phyloP scores from a whole-genome alignment of 2,888 invertebrate genomes.

The Toxonevra muliebris region DNA sequence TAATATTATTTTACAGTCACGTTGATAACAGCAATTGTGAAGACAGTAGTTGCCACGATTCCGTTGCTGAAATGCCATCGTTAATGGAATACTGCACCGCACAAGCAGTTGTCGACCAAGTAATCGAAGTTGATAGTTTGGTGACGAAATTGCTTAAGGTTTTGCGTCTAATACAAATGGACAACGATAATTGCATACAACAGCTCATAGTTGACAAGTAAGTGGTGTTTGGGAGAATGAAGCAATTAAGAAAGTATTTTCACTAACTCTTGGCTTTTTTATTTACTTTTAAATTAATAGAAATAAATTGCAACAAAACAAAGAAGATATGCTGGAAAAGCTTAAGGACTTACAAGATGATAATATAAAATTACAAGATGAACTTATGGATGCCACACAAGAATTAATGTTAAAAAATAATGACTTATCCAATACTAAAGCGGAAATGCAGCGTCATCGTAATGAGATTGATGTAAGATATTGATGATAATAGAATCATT shows the following conservation, averaged over 20 bases:
- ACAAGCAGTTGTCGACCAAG: constrained; percentile 75
- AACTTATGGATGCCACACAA: constrained; percentile 68
- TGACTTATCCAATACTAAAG: constrained; percentile 67
- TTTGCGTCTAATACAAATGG: constrained; percentile 76
- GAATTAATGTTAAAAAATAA: constrained; percentile 67
- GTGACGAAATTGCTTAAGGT: constrained; percentile 79
- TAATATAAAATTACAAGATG: constrained; percentile 68
- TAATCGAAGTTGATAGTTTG: constrained; percentile 78
- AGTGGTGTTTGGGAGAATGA: constrained; percentile 41
- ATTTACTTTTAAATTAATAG: constrained; percentile 41
- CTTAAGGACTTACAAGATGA: constrained; percentile 69
- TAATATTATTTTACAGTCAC: constrained; percentile 17
- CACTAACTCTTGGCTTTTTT: too few species aligned
- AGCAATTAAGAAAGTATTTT: too few species aligned
- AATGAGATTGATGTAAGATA: constrained; percentile 70
- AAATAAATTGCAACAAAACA: constrained; percentile 64
- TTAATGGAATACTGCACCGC: constrained; percentile 67
- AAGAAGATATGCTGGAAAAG: constrained; percentile 65
- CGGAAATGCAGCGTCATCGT: constrained; percentile 68
- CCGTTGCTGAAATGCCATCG: constrained; percentile 66
- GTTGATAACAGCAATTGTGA: constrained; percentile 58
- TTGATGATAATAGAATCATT: constrained; percentile 46
- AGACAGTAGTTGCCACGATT: constrained; percentile 65
- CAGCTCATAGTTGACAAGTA: constrained; percentile 74
- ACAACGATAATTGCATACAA: constrained; percentile 74